These are phyloP conservation scores for Holotrichia oblita DNA, from an alignment of 1,140 invertebrate genomes.

Conservation along the genomic window DNA sequence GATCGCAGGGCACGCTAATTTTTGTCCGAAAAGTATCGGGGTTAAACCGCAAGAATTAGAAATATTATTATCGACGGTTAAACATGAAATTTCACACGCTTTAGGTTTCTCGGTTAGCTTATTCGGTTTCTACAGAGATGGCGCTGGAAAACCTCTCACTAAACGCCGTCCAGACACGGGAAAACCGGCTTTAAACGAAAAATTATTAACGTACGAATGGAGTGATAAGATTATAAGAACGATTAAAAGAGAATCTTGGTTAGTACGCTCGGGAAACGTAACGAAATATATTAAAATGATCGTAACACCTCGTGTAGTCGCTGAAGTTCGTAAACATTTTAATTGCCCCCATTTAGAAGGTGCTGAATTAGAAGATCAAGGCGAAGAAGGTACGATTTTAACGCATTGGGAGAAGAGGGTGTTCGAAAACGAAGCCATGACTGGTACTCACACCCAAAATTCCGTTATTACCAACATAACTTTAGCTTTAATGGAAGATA, in stretches of 20 bases:
- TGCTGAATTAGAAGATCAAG: constrained; percentile 98
- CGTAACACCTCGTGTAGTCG: constrained; percentile 89
- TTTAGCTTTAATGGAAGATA: constrained; percentile 97
- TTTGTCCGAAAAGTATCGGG: constrained; percentile 94
- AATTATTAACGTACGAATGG: constrained; percentile 91
- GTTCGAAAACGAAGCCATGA: constrained; percentile 99
- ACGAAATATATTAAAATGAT: constrained; percentile 85
- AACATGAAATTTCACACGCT: constrained; percentile 98
- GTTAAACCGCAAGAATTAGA: constrained; percentile 92
- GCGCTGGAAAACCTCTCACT: constrained; percentile 85
- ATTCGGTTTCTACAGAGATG: constrained; percentile 92
- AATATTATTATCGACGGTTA: constrained; percentile 94
- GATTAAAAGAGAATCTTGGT: constrained; percentile 83
- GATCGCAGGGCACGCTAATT: constrained; percentile 97
- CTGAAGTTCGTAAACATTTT: constrained; percentile 90
- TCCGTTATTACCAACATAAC: constrained; percentile 97
- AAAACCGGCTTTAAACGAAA: constrained; percentile 87
- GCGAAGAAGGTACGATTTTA: constrained; percentile 93
- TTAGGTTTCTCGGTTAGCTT: constrained; percentile 95
- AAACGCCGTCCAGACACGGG: constrained; percentile 82
- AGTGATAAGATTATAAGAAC: constrained; percentile 88
- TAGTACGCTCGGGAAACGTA: constrained; percentile 80
- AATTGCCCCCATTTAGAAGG: constrained; percentile 91
- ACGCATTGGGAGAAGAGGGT: constrained; percentile 99
- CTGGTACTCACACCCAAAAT: constrained; percentile 98